A percentile compares a stretch with the other conserved stretches of the same genome.
phyloP scores from a whole-genome alignment of 2,113 vertebrate genomes.

The Choloepus hoffmanni region DNA sequence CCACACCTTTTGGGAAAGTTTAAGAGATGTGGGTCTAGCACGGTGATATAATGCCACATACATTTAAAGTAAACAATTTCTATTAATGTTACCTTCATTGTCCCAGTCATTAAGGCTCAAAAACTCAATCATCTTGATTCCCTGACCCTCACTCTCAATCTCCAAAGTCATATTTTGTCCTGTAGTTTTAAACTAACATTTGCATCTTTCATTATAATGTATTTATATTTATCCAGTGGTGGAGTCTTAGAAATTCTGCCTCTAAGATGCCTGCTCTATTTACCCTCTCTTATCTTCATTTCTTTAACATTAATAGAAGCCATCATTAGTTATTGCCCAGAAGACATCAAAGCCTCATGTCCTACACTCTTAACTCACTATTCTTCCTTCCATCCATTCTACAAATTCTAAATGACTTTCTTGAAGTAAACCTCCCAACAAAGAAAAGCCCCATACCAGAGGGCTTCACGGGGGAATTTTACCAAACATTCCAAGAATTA shows the following conservation, averaged over 20 bases:
- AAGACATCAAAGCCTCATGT: background rate
- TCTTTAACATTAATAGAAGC: background rate
- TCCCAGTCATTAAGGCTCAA: background rate
- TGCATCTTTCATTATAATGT: background rate
- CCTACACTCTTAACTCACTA: background rate
- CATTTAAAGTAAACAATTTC: background rate
- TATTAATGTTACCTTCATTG: background rate
- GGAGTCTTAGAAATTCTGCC: background rate
- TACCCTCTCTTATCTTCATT: background rate
- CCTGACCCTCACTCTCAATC: background rate
- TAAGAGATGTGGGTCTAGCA: background rate
- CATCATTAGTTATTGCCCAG: background rate
- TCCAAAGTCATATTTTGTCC: background rate
- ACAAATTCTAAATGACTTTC: background rate
- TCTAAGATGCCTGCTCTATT: background rate
- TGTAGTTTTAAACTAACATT: conserved; percentile 23
- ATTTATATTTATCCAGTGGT: background rate
- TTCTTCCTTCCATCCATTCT: background rate
- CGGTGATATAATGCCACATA: background rate
- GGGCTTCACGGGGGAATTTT: no score
- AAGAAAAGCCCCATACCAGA: no score
- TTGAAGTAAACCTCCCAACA: background rate
- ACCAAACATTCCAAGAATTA: no score
- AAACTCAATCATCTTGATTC: background rate
- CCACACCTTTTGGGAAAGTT: background rate